Base-by-base conservation (phyloP, 1,140 invertebrate genomes). In the Drosophila mojavensis region DNA sequence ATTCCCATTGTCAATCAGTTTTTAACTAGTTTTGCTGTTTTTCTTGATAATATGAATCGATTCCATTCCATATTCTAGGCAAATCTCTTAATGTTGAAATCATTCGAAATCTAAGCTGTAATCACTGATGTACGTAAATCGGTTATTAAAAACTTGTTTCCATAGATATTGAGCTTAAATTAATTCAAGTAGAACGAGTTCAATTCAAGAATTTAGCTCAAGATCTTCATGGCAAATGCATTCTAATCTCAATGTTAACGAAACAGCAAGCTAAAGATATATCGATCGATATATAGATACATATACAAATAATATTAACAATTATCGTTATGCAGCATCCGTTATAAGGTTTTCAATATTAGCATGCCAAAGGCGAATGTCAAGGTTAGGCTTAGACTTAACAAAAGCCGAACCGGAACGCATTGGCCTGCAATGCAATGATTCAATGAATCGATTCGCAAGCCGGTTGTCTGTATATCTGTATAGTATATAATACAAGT, bases 351-450 rank as follows among this genome's bases (percentile, higher is more conserved):
- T 80, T 72, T 48, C 55, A 47, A 43, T 68, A 55, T 61, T 56
- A 26, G 62, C 63, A 39, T 55, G 6, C 61, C 56, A 64, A 58
- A 69, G 74, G 66, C 82, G 61, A 83, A 89, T 83, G 84, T 89
- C 84, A 88, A 89, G 83, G 83, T 88, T 81, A 86, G 83, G 83
- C 67, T 79, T 68, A 77, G 53, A 53, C 61, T 51, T 15, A 47
- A 50, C 28, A 56, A 26, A 64, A 80, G 4, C 73, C 33, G 7
- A 80, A 81, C 68, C 56, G n/a, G 53, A 45, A 43, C 39, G 56
- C 41, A 50, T 36, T 58, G 24, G 4, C 17, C 10, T 56, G 54
- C 54, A 47, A 15, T 59, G 41, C 59, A 45, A 13, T 50, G 20
- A 24, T 41, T 60, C 41, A 62, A 26, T 33, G 28, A 36, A 64